These are phyloP conservation scores for Callimico goeldii DNA, from an alignment of 2,797 vertebrate genomes.

Conservation along the genomic window DNA sequence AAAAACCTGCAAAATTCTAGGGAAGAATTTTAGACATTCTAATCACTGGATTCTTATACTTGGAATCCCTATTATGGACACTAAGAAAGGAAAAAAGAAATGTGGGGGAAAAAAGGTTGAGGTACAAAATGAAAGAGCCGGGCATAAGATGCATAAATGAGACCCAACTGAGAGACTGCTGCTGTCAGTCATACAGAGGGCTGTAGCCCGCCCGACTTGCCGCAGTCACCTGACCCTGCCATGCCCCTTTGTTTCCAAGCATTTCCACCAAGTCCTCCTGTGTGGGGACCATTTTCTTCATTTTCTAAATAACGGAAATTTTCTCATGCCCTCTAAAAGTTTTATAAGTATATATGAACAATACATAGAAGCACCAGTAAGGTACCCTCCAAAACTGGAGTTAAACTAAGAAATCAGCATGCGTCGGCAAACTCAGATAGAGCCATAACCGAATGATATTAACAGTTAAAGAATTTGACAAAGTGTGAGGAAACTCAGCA, in stretches of 20 bases:
- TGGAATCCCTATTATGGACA: not conserved
- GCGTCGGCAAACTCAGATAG: not conserved
- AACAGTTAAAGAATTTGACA: not conserved
- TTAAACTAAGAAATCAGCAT: not conserved
- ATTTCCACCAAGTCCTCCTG: not conserved
- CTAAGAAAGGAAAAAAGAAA: not conserved
- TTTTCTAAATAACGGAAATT: not conserved
- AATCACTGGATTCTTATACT: not conserved
- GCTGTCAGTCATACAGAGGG: not conserved
- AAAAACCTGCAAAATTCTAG: not conserved
- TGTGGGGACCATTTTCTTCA: not conserved
- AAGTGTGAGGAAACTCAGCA: not conserved
- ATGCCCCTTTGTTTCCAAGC: not conserved
- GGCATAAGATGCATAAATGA: not conserved
- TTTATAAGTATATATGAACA: not conserved
- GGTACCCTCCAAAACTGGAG: not conserved
- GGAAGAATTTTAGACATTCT: not conserved
- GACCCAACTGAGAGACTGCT: not conserved
- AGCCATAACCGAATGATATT: not conserved
- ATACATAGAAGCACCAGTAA: not conserved
- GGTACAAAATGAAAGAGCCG: not conserved
- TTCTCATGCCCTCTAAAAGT: not conserved
- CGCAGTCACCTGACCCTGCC: rapidly evolving
- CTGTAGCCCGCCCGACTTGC: not conserved
- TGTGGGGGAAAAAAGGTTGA: not conserved